These are phyloP conservation scores for Crotophaga sulcirostris DNA, from an alignment of 2,113 vertebrate species.

Conservation along the genomic window DNA sequence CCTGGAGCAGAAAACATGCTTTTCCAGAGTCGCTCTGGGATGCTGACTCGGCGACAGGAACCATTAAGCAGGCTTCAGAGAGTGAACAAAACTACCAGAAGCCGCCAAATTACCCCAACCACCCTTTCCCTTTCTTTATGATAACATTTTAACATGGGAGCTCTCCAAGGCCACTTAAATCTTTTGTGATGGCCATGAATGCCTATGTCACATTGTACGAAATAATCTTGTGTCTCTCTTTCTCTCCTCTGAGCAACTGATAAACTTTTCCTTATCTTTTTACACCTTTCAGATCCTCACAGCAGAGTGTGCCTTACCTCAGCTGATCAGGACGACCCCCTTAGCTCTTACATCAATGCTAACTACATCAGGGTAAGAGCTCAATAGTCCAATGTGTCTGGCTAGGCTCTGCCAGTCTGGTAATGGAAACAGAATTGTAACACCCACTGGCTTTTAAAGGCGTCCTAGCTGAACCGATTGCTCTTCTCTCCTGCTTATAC, in stretches of 20 bases:
- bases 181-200: not conserved
- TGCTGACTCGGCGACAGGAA: not conserved
- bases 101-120: not conserved
- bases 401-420: not conserved
- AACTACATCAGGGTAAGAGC: constrained; percentile 94
- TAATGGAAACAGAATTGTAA: not conserved
- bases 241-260: not conserved
- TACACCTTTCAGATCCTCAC: constrained; percentile 87
- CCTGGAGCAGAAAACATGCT: constrained; percentile 5
- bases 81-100: not conserved
- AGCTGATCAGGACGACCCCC: constrained; percentile 90
- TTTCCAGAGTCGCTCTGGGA: not conserved
- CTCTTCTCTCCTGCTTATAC: constrained; percentile 5
- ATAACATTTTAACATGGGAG: not conserved
- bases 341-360: constrained; percentile 94
- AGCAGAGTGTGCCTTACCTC: constrained; percentile 95
- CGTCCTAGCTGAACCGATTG: not conserved
- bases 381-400: not conserved
- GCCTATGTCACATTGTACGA: not conserved
- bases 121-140: not conserved
- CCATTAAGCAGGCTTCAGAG: not conserved
- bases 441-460: not conserved
- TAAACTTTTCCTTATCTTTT: constrained; percentile 25
- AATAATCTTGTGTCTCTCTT: not conserved
- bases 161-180: not conserved